phyloP scores from a whole-genome alignment of 2,888 invertebrate genomes.

The Pristionchus arcanus region DNA sequence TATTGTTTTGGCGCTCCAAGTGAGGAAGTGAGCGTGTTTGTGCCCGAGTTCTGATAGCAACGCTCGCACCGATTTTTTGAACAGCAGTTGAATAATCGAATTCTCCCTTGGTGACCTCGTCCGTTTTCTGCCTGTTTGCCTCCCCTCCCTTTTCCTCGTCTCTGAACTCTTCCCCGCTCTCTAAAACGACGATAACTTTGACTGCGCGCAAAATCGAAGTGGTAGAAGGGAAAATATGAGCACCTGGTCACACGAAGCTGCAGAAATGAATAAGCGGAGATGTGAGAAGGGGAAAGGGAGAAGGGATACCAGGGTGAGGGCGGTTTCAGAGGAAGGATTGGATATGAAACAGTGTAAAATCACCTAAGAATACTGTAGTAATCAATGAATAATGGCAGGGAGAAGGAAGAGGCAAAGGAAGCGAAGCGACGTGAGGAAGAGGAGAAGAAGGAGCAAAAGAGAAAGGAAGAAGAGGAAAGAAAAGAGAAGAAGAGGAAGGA shows the following conservation, averaged over 20 bases:
- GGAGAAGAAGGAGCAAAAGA: constrained; percentile 62
- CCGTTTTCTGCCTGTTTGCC: neutral
- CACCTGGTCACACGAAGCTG: constrained; percentile 34
- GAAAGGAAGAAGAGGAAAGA: constrained; percentile 58
- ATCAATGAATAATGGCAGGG: constrained; percentile 34
- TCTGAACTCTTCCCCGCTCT: neutral
- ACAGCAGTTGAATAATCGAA: neutral
- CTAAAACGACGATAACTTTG: constrained; percentile 1
- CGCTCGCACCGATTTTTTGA: neutral
- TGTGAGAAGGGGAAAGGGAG: neutral
- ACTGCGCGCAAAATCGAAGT: neutral
- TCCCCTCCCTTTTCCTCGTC: neutral
- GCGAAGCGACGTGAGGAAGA: constrained; percentile 64
- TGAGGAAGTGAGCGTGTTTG: neutral
- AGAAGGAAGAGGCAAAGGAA: constrained; percentile 57
- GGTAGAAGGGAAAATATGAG: neutral
- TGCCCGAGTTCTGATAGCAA: neutral
- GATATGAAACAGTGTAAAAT: neutral
- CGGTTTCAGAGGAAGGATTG: neutral
- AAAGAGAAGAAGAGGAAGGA: constrained; percentile 58
- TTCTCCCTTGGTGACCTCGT: neutral
- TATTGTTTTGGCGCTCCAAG: neutral
- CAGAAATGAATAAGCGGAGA: constrained; percentile 57
- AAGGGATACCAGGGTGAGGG: neutral
- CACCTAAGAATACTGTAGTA: neutral